Conservation (phyloP, 2,888 invertebrate species). For the Epiblema foenella region DNA sequence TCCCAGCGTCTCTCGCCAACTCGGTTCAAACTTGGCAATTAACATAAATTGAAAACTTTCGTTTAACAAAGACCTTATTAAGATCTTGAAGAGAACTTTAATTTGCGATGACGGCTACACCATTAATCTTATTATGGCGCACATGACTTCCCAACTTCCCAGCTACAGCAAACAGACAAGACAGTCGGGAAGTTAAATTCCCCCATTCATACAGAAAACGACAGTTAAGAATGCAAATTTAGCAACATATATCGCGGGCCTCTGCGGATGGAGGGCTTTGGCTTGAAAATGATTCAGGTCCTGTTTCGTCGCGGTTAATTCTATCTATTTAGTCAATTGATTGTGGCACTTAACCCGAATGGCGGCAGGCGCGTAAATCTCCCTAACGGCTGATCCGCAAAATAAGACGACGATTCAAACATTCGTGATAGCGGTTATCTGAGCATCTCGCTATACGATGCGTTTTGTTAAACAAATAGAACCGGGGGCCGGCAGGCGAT, state of each 20-base stretch:
- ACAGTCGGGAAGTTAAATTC: slow-evolving; percentile 55
- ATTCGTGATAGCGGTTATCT: slow-evolving; percentile 73
- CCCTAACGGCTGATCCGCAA: slow-evolving; percentile 70
- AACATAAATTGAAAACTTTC: slow-evolving; percentile 70
- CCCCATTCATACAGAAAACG: slow-evolving; percentile 10
- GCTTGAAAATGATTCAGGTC: slow-evolving; percentile 55
- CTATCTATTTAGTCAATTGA: slow-evolving; percentile 68
- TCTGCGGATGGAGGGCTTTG: slow-evolving; percentile 22
- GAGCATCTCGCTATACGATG: slow-evolving; percentile 68
- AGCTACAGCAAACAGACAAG: slow-evolving; percentile 53
- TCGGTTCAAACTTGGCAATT: slow-evolving; percentile 66
- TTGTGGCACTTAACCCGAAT: slow-evolving; percentile 67
- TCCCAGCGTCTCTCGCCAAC: slow-evolving; percentile 44
- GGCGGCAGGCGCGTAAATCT: slow-evolving; percentile 71
- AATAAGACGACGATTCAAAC: slow-evolving; percentile 67
- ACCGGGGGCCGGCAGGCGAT: slow-evolving; percentile 71
- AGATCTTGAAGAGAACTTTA: slow-evolving; percentile 76
- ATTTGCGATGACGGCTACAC: slow-evolving; percentile 73
- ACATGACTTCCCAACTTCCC: slow-evolving; percentile 57
- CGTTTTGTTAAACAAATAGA: slow-evolving; percentile 79
- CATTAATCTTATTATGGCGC: slow-evolving; percentile 73
- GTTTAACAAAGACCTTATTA: slow-evolving; percentile 73
- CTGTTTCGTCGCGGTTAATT: slow-evolving; percentile 62
- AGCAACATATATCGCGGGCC: background rate
- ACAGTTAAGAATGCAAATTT: slow-evolving; percentile 15